These are phyloP conservation scores for Brachirus orientalis DNA, from an alignment of 2,113 vertebrate species.

Conservation along the genomic window DNA sequence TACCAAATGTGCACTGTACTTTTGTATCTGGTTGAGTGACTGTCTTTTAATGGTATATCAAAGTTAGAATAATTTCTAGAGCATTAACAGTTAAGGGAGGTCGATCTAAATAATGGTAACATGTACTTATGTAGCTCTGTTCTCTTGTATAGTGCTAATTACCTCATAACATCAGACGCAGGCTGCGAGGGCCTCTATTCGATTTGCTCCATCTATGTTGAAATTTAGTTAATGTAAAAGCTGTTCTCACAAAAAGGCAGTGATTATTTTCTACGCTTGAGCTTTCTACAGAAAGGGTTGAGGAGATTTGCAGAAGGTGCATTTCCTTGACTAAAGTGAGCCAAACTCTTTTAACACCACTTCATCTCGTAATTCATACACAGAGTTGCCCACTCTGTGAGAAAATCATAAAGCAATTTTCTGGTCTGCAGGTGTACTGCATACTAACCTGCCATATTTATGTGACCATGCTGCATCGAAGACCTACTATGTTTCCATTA, in stretches of 20 bases:
- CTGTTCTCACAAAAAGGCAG: background rate
- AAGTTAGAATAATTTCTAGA: background rate
- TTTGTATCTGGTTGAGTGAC: background rate
- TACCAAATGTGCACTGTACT: background rate
- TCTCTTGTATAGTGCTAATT: background rate
- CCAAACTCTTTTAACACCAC: slow-evolving; percentile 10
- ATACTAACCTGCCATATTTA: slow-evolving; percentile 4
- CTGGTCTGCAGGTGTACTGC: slow-evolving; percentile 20
- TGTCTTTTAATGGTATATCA: background rate
- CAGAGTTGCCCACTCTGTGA: background rate
- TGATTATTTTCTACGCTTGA: no score
- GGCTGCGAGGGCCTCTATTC: background rate
- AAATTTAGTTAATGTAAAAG: no score
- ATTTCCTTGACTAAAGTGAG: slow-evolving; percentile 37
- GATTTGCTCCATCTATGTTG: background rate
- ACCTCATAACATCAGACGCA: background rate
- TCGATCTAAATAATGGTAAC: background rate
- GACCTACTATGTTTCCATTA: slow-evolving; percentile 21
- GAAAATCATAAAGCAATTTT: slow-evolving; percentile 27
- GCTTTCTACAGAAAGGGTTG: no score
- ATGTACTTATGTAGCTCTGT: background rate
- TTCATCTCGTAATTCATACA: slow-evolving; percentile 5
- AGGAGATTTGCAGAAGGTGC: background rate
- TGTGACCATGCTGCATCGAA: slow-evolving; percentile 6
- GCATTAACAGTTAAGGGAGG: background rate